Evolutionary conservation across 2,113 vertebrate species (phyloP).

Genomic region (Crocuta crocuta): DNA sequence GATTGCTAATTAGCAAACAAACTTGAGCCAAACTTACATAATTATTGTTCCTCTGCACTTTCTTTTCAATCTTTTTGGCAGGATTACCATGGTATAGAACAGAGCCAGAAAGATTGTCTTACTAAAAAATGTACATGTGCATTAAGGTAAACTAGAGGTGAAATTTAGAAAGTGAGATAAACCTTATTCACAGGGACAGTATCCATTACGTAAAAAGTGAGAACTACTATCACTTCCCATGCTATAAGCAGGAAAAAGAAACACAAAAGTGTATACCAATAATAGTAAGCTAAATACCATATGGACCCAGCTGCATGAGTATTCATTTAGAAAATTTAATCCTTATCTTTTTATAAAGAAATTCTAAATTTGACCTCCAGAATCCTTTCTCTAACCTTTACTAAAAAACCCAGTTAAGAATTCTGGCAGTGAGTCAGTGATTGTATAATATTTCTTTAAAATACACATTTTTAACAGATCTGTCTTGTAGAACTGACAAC

Average conservation of each 20-base stretch:
- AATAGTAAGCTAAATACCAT: constrained; percentile 32
- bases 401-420: constrained; percentile 23
- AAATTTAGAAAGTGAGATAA: constrained; percentile 43
- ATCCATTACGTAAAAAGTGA: constrained; percentile 35
- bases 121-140: not conserved
- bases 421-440: constrained; percentile 37
- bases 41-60: constrained; percentile 46
- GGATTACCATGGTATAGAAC: not conserved
- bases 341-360: constrained; percentile 57
- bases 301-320: not conserved
- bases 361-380: constrained; percentile 43
- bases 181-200: not conserved
- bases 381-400: constrained; percentile 48
- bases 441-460: constrained; percentile 54
- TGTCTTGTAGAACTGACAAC: constrained; percentile 24
- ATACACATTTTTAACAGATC: constrained; percentile 47
- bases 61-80: constrained; percentile 25
- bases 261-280: not conserved
- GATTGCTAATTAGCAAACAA: constrained; percentile 66
- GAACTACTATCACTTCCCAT: not conserved
- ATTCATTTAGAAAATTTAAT: constrained; percentile 51
- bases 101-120: constrained; percentile 14
- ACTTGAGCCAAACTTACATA: constrained; percentile 24
- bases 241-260: not conserved
- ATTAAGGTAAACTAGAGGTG: not conserved